Percentiles rank a stretch among this genome's conserved stretches.
Evolutionary conservation across 1,140 invertebrate species (phyloP).

Genomic region (Cydia pomonella): DNA sequence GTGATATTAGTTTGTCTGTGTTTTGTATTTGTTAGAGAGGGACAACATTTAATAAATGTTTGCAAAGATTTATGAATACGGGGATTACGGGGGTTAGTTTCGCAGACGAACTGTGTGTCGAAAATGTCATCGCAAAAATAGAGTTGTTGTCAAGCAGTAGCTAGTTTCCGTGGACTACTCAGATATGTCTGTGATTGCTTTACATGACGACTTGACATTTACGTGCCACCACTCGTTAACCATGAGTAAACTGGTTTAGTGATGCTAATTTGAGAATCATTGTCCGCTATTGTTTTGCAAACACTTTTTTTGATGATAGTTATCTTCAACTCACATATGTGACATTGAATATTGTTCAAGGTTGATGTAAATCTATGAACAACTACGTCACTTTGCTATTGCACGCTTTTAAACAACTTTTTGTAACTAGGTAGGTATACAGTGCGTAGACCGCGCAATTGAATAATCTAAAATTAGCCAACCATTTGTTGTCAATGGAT

Average conservation of each 20-base stretch:
- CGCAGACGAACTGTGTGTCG: no score
- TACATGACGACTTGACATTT: slow-evolving; percentile 15
- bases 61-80: no score
- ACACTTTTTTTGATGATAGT: slow-evolving; percentile 25
- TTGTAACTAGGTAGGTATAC: no score
- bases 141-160: not conserved
- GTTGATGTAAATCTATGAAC: not conserved
- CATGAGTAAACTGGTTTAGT: slow-evolving; percentile 64
- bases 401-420: not conserved
- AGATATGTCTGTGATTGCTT: not conserved
- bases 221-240: slow-evolving; percentile 43
- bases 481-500: no score
- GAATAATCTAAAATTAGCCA: no score
- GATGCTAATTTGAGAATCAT: slow-evolving; percentile 53
- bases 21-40: no score
- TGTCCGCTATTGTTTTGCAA: slow-evolving; percentile 38
- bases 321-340: not conserved
- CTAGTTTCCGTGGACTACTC: not conserved
- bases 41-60: no score
- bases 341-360: slow-evolving; percentile 15
- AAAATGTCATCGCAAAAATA: not conserved
- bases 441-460: no score
- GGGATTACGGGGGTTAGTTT: no score
- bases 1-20: no score
- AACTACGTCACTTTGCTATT: not conserved